phyloP scores from a whole-genome alignment of 2,888 invertebrate species.

The Cerceris ruficornis region DNA sequence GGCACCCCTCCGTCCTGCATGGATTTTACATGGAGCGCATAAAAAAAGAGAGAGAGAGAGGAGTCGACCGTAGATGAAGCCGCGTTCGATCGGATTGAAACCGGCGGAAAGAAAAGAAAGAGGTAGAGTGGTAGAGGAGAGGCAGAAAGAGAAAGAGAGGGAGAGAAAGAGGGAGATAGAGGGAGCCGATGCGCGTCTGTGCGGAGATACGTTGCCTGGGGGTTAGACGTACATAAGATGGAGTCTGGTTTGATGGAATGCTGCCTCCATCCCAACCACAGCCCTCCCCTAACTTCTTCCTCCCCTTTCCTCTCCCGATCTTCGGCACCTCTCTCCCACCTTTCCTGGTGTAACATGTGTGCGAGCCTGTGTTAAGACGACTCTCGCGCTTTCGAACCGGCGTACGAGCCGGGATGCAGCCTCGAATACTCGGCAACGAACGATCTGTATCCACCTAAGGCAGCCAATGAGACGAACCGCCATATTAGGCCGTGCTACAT shows the following conservation, averaged over 20 bases:
- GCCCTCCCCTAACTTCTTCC: conserved; percentile 61
- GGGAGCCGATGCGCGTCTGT: not conserved
- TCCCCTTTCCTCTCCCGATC: conserved; percentile 48
- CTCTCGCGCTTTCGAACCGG: conserved; percentile 55
- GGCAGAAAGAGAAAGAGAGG: conserved; percentile 21
- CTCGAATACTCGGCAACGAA: conserved; percentile 34
- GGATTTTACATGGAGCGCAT: conserved; percentile 29
- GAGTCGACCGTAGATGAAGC: conserved; percentile 19
- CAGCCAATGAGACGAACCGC: conserved; percentile 65
- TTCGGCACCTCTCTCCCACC: conserved; percentile 60
- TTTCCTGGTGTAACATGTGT: conserved; percentile 56
- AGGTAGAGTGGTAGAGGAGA: conserved; percentile 18
- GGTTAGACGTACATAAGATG: conserved; percentile 78
- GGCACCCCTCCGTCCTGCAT: conserved; percentile 4
- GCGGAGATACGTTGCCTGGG: conserved; percentile 71
- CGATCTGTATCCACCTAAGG: conserved; percentile 59
- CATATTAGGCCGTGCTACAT: conserved; percentile 70
- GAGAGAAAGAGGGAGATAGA: conserved; percentile 28
- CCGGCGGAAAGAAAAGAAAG: conserved; percentile 34
- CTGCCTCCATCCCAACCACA: conserved; percentile 73
- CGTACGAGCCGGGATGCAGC: conserved; percentile 16
- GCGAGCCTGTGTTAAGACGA: conserved; percentile 51
- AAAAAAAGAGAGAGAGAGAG: conserved; percentile 32
- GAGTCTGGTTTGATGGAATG: conserved; percentile 82
- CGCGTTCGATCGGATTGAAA: conserved; percentile 51